phyloP scores from a whole-genome alignment of 2,888 invertebrate species.

The Athetis lepigone region DNA sequence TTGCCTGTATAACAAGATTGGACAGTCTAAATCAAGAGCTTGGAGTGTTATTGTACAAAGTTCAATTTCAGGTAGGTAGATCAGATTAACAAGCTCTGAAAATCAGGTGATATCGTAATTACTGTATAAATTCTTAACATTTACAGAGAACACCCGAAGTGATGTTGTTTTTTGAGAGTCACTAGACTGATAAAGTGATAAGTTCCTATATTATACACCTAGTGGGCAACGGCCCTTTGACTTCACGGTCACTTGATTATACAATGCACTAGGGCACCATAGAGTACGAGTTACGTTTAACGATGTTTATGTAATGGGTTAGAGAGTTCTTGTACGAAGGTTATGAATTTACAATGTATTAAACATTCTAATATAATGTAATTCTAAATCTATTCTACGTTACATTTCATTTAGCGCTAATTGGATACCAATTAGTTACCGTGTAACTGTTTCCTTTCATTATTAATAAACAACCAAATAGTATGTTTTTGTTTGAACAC shows the following conservation, averaged over 20 bases:
- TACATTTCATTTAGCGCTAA: no score
- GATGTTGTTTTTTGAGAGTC: no score
- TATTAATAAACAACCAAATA: no score
- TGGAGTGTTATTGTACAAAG: no score
- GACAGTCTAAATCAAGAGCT: neutral
- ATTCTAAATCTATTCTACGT: no score
- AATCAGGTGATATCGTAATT: no score
- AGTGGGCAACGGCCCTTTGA: slow-evolving; percentile 57
- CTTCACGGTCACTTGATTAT: slow-evolving; percentile 56
- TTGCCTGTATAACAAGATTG: neutral
- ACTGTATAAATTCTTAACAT: neutral
- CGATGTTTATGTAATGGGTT: slow-evolving; percentile 14
- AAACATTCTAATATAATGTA: no score
- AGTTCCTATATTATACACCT: slow-evolving; percentile 56
- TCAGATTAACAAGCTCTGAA: no score
- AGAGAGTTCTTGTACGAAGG: slow-evolving; percentile 3
- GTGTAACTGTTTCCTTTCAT: no score
- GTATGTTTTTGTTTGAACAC: no score
- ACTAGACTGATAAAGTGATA: slow-evolving; percentile 28
- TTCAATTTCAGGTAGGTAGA: neutral
- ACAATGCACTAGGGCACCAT: slow-evolving; percentile 22
- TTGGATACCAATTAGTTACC: no score
- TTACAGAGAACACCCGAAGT: neutral
- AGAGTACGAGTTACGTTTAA: slow-evolving; percentile 26
- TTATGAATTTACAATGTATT: no score